A percentile compares a stretch with the other conserved stretches of the same genome.
Conservation (phyloP, 2,113 vertebrate genomes). For the Passerina amoena region DNA sequence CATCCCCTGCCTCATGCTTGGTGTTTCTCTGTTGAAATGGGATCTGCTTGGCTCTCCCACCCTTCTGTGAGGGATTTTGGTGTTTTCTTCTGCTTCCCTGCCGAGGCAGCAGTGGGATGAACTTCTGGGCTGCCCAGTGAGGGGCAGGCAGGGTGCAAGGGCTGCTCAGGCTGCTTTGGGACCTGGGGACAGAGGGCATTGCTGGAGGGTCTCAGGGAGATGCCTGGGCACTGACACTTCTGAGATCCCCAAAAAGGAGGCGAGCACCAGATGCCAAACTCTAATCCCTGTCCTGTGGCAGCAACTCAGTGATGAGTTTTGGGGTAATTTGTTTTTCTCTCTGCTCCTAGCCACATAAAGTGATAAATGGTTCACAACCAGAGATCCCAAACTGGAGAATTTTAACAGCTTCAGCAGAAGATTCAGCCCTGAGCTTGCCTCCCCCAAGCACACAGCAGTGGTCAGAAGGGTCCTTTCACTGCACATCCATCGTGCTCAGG, state of each 20-base stretch:
- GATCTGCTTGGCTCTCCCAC: background rate
- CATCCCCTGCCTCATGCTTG: accelerated
- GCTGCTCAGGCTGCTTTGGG: background rate
- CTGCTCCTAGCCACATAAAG: background rate
- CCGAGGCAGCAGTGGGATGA: background rate
- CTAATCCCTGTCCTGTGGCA: background rate
- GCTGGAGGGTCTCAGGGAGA: background rate
- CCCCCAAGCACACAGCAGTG: background rate
- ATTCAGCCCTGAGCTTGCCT: background rate
- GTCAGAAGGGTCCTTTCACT: background rate
- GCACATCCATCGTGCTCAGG: accelerated
- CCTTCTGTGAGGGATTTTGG: background rate
- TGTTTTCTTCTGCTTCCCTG: background rate
- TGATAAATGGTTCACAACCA: background rate
- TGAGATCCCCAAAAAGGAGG: accelerated
- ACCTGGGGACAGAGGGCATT: background rate
- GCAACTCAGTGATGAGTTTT: background rate
- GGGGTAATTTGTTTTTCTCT: background rate
- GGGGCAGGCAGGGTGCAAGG: background rate
- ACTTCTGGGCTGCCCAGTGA: background rate
- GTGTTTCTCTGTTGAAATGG: background rate
- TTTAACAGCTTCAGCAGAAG: background rate
- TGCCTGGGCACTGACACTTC: background rate
- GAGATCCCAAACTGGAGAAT: background rate
- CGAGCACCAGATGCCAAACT: background rate